Conservation (phyloP, 2,797 vertebrate species). For the Otus scops region DNA sequence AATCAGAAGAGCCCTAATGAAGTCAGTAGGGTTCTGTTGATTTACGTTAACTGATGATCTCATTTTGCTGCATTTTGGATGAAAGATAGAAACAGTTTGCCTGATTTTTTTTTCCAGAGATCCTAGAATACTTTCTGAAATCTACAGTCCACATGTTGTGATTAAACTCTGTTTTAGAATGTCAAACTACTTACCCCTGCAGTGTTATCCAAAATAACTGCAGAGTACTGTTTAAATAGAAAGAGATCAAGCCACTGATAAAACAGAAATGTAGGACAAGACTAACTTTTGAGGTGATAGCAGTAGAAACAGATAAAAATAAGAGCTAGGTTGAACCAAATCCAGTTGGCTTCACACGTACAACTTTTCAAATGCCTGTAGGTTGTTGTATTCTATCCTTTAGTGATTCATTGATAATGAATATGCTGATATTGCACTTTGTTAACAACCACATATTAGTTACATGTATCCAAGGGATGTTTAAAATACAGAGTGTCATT, state of each 20-base stretch:
- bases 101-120: not conserved
- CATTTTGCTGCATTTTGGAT: not conserved
- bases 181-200: not conserved
- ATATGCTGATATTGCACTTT: not conserved
- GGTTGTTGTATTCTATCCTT: not conserved
- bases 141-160: not conserved
- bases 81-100: conserved; percentile 4
- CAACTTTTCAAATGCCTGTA: not conserved
- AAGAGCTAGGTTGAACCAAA: not conserved
- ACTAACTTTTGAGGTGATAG: not conserved
- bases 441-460: not conserved
- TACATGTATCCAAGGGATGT: not conserved
- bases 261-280: not conserved
- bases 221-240: not conserved
- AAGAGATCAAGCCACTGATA: not conserved
- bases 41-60: not conserved
- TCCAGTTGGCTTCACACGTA: not conserved
- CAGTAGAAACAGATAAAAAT: not conserved
- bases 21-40: not conserved
- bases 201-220: not conserved
- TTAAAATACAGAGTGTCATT: not conserved
- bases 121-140: not conserved
- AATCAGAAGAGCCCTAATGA: not conserved
- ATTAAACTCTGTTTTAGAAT: not conserved
- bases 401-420: not conserved